Percentiles rank a stretch among this genome's conserved stretches.
Evolutionary conservation across 2,113 vertebrate genomes (phyloP).

Genomic region (Dipodomys ordii): DNA sequence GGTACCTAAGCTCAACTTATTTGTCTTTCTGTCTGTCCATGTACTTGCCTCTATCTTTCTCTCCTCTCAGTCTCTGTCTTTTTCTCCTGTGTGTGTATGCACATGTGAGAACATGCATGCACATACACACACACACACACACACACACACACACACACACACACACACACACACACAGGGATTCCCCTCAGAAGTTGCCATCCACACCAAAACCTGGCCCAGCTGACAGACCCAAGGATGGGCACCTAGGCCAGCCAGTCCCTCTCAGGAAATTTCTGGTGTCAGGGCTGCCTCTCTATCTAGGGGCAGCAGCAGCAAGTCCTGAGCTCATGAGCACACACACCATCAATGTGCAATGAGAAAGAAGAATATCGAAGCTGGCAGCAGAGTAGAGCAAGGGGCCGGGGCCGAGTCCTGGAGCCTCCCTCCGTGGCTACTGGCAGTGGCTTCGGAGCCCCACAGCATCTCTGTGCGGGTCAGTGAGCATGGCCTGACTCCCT

Average conservation of each 20-base stretch:
- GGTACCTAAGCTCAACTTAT: background rate
- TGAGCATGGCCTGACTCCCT: background rate
- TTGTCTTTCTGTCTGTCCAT: too few species aligned
- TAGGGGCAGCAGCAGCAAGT: background rate
- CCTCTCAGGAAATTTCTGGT: background rate
- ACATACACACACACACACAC: too few species aligned
- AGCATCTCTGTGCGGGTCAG: background rate
- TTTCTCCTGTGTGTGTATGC: too few species aligned
- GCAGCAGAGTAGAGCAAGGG: background rate
- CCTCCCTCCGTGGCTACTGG: background rate
- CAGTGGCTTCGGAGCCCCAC: background rate
- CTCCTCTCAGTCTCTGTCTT: background rate
- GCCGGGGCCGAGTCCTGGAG: background rate
- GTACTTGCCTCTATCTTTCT: too few species aligned
- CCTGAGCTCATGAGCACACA: background rate
- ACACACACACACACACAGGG: rapidly evolving
- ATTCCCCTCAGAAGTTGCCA: background rate
- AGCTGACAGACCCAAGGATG: background rate
- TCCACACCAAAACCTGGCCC: background rate
- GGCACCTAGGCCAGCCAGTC: background rate
- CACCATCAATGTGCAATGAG: background rate
- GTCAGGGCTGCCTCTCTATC: background rate
- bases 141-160: background rate
- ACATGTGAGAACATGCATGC: background rate
- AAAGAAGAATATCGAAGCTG: background rate